Conservation (phyloP, 2,797 vertebrate species). For the Pogonophryne albipinna region DNA sequence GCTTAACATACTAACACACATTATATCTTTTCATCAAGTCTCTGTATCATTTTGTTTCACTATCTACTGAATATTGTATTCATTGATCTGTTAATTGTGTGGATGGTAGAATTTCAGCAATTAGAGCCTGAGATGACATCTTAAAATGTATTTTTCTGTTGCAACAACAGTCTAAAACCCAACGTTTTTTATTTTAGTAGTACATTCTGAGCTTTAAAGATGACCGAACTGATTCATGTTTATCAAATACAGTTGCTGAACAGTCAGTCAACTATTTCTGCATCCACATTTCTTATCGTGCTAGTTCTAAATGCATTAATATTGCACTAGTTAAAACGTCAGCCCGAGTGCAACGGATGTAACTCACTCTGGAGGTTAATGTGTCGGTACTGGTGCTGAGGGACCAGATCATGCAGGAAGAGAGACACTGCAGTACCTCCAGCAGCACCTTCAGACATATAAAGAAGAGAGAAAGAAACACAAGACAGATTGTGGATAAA, state of each 20-base stretch:
- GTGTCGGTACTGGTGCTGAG: conserved; percentile 82
- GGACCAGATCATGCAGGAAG: conserved; percentile 90
- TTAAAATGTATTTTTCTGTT: no score
- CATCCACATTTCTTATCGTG: no score
- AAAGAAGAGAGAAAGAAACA: not conserved
- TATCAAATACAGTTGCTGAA: no score
- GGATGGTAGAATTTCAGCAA: not conserved
- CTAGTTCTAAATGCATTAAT: not conserved
- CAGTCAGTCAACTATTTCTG: no score
- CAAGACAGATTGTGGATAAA: not conserved
- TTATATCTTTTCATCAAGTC: not conserved
- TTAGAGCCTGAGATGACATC: not conserved
- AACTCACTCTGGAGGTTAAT: conserved; percentile 85
- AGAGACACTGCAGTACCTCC: conserved; percentile 88
- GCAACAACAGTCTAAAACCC: no score
- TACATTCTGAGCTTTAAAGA: no score
- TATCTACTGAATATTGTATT: no score
- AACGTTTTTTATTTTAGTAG: no score
- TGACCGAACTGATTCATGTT: no score
- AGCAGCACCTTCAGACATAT: conserved; percentile 83
- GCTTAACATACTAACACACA: not conserved
- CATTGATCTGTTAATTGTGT: not conserved
- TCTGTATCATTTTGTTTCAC: not conserved
- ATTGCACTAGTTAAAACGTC: not conserved
- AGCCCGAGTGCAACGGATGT: not conserved